Conservation (phyloP, 2,888 invertebrate species). For the Latrodectus elegans region DNA sequence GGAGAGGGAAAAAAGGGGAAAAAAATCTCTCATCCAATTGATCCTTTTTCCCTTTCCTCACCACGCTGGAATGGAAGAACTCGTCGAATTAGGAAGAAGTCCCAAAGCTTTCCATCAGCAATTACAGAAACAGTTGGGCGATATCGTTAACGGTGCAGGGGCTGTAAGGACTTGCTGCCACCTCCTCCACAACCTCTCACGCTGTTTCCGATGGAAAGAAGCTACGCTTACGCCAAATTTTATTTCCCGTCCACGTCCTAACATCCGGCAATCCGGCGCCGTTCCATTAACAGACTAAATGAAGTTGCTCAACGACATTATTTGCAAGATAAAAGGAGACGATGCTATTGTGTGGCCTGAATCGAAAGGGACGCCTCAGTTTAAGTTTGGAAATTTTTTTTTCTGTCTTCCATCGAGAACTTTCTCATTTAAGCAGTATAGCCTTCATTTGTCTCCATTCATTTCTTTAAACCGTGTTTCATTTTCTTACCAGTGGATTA, state of each 20-base stretch:
- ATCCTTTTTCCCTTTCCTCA: background rate
- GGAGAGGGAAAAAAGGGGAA: background rate
- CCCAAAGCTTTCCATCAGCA: slow-evolving; percentile 21
- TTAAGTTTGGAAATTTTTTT: background rate
- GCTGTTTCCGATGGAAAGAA: slow-evolving; percentile 15
- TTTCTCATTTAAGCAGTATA: background rate
- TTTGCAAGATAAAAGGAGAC: slow-evolving; percentile 32
- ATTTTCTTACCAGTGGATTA: background rate
- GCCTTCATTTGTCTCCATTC: background rate
- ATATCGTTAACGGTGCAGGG: slow-evolving; percentile 10
- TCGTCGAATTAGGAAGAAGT: slow-evolving; percentile 1
- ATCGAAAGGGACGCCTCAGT: background rate
- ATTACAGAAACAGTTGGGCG: slow-evolving; percentile 13
- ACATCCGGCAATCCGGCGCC: slow-evolving; percentile 30
- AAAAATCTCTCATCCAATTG: slow-evolving; percentile 7
- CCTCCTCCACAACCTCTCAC: background rate
- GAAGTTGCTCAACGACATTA: slow-evolving; percentile 39
- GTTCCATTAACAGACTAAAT: slow-evolving; percentile 47
- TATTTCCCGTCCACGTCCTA: slow-evolving; percentile 43
- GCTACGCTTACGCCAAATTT: slow-evolving; percentile 33
- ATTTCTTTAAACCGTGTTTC: background rate
- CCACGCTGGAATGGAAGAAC: background rate
- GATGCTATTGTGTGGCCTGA: background rate
- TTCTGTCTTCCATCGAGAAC: background rate
- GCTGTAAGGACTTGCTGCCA: background rate